Evolutionary conservation across 2,888 invertebrate genomes (phyloP), one percentile per base, ranked within the genome.

Genomic region (Drosophila fulvimacula): DNA sequence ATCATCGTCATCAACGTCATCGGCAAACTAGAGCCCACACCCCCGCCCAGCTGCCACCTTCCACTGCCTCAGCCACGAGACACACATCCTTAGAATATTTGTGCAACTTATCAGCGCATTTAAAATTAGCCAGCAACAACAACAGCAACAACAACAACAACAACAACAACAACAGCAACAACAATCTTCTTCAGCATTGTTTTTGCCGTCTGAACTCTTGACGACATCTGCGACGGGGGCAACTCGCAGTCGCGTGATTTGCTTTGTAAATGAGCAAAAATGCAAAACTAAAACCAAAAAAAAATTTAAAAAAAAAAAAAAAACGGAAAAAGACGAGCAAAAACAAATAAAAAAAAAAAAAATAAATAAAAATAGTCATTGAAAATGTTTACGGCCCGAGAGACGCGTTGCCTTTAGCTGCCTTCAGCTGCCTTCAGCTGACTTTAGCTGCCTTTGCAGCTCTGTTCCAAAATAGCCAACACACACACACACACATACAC

Each of bases 51-150:
- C 19, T 52, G n/a, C 17, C 36, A 38, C 7, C 56, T 46, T 46
- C 13, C 52, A 38, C 10, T 44, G 46, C 46, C 46, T 36, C 27
- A 21, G n/a, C 49, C 51, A 56, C 56, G 34, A 56, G 42, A 56
- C 34, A 68, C 51, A 81, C 85, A 88, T 84, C 81, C 82, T 75
- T 82, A 79, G 56, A 79, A 82, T 82, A 88, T 82, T 82, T 82
- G 86, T 88, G 88, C 86, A 88, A 82, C 86, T 82, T 82, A 82
- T 88, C 88, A 88, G 88, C 82, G 88, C 80, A 82, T 82, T 82
- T 82, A 82, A 82, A 88, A 88, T 82, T 88, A 82, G 88, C 82
- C 49, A 69, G 48, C 85, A 69, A 51, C 64, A 78, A 56, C 52
- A 58, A 56, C 51, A 61, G n/a, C 42, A 52, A 19, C 59, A 59